Evolutionary conservation across 2,113 vertebrate genomes (phyloP).

Genomic region (Smithornis capensis): DNA sequence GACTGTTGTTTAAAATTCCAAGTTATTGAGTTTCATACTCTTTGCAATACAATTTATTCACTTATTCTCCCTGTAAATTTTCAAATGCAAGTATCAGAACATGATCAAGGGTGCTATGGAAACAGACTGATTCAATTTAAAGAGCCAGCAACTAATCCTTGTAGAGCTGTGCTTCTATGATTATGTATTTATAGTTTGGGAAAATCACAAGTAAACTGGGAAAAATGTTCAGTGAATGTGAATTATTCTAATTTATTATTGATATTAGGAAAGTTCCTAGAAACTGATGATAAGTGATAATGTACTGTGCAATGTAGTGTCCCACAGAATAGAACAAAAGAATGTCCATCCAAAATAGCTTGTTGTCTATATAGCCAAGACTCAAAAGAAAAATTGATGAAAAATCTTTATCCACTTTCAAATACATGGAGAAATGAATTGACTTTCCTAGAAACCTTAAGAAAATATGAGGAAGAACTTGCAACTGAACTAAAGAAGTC

Average conservation of each 20-base stretch:
- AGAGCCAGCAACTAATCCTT: background rate
- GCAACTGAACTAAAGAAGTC: background rate
- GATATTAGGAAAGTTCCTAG: background rate
- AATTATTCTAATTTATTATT: background rate
- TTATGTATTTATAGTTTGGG: background rate
- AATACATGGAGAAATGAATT: background rate
- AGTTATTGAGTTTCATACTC: background rate
- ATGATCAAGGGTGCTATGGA: background rate
- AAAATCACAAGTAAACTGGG: background rate
- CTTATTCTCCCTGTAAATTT: conserved; percentile 15
- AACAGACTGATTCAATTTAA: conserved; percentile 27
- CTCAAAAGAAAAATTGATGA: background rate
- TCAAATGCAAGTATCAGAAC: background rate
- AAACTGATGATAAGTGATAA: background rate
- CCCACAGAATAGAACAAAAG: background rate
- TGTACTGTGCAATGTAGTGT: background rate
- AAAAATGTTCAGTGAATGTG: background rate
- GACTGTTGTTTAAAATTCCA: background rate
- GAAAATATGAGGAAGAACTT: background rate
- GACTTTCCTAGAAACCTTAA: background rate
- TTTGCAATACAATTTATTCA: background rate
- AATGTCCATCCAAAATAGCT: background rate
- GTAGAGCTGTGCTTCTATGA: background rate
- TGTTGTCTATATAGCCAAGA: background rate
- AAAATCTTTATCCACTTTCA: background rate